Percentiles rank a stretch among this genome's conserved stretches.
Evolutionary conservation across 2,888 invertebrate species (phyloP).

Genomic region (Acanthoscelides obtectus): DNA sequence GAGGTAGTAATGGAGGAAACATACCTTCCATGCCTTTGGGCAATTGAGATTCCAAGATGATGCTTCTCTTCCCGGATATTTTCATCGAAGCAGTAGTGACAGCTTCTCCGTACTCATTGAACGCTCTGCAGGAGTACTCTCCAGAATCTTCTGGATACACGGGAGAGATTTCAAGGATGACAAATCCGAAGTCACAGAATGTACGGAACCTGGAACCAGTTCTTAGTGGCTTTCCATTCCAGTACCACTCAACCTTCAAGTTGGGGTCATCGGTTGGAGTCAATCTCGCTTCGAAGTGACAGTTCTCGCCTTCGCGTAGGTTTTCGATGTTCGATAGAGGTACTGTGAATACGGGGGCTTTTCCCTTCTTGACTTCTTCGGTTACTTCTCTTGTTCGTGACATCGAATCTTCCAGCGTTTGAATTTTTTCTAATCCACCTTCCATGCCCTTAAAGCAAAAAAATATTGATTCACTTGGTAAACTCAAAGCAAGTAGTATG

Average conservation of each 20-base stretch:
- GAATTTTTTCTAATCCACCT: conserved; percentile 89
- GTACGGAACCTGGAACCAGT: conserved; percentile 92
- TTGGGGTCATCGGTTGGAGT: conserved; percentile 89
- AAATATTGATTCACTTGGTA: neutral
- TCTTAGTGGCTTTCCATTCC: conserved; percentile 85
- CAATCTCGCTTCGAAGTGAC: conserved; percentile 85
- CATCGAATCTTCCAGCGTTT: conserved; percentile 86
- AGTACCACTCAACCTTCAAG: conserved; percentile 89
- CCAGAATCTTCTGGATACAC: conserved; percentile 96
- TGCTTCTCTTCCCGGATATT: conserved; percentile 86
- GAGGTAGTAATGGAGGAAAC: too few relatives aligned
- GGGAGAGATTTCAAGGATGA: conserved; percentile 94
- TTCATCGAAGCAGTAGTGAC: conserved; percentile 87
- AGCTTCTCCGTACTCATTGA: conserved; percentile 85
- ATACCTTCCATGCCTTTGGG: conserved; percentile 89
- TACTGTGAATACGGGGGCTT: conserved; percentile 86
- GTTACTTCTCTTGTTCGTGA: conserved; percentile 70
- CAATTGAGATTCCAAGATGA: conserved; percentile 85
- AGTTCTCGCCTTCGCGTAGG: conserved; percentile 85
- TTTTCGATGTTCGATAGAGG: conserved; percentile 84
- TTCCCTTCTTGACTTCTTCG: conserved; percentile 70
- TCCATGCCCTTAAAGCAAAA: conserved; percentile 71
- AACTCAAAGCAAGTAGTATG: neutral
- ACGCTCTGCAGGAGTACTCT: conserved; percentile 83
- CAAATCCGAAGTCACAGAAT: conserved; percentile 97